Percentiles rank a stretch among this genome's conserved stretches.
Evolutionary conservation across 2,888 invertebrate genomes (phyloP).

Genomic region (Anticlea derivata): DNA sequence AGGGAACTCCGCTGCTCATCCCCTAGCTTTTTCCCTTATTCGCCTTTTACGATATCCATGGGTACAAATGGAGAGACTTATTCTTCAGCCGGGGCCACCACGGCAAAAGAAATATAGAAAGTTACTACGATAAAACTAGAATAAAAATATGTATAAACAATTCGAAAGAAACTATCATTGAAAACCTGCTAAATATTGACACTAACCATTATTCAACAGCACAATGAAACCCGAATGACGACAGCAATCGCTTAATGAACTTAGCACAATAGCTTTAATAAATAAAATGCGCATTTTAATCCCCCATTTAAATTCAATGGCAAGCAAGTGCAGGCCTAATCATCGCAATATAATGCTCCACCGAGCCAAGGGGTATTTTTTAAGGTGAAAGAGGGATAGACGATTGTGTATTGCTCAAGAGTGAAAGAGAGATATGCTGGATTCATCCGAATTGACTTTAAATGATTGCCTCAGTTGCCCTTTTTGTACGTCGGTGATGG

Average conservation of each 20-base stretch:
- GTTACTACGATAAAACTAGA: no score
- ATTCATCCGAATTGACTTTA: conserved; percentile 81
- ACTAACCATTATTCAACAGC: conserved; percentile 42
- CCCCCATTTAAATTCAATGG: conserved; percentile 83
- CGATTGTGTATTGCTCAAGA: conserved; percentile 34
- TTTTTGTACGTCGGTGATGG: conserved; percentile 78
- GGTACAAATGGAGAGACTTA: no score
- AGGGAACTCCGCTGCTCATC: no score
- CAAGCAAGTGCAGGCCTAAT: conserved; percentile 80
- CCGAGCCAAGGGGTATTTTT: conserved; percentile 70
- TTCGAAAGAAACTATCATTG: neutral
- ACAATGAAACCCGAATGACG: conserved; percentile 56
- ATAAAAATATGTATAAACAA: conserved; percentile 1
- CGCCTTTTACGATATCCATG: no score
- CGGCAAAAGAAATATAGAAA: no score
- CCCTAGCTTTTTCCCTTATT: no score
- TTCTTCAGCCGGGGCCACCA: no score
- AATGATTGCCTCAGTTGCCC: conserved; percentile 71
- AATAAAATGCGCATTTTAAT: conserved; percentile 79
- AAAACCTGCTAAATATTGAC: conserved; percentile 14
- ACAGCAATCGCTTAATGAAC: conserved; percentile 76
- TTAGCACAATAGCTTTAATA: conserved; percentile 76
- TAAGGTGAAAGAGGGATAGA: conserved; percentile 53
- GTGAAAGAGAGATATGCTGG: conserved; percentile 50
- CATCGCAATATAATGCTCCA: conserved; percentile 82